Conservation (phyloP, 2,113 vertebrate genomes). For the Pseudopipra pipra region DNA sequence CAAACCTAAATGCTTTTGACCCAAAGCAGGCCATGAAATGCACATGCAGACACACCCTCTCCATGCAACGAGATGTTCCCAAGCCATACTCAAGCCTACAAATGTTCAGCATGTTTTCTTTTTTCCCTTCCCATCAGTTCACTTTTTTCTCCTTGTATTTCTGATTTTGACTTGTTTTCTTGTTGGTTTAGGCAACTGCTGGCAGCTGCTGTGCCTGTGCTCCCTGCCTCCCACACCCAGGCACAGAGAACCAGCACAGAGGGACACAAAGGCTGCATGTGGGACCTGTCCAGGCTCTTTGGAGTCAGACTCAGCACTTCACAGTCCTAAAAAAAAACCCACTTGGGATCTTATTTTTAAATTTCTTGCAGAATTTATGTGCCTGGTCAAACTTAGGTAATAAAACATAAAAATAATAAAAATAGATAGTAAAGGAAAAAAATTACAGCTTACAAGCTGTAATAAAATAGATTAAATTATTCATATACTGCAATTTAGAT, state of each 20-base stretch:
- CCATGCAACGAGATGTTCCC: not conserved
- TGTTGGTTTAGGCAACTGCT: not conserved
- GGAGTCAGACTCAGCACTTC: not conserved
- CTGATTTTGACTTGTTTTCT: not conserved
- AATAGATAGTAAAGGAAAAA: not conserved
- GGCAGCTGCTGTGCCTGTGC: not conserved
- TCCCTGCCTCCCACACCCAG: slow-evolving; percentile 34
- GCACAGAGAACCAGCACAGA: too few species aligned
- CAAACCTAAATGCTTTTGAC: not conserved
- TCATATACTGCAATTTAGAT: not conserved
- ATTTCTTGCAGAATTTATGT: not conserved
- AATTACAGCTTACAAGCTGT: not conserved
- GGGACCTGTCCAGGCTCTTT: not conserved
- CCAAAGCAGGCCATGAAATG: not conserved
- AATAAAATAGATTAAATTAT: not conserved
- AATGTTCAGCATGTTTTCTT: not conserved
- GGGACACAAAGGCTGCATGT: not conserved
- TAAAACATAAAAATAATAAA: not conserved
- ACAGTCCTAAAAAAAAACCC: not conserved
- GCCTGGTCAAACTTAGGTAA: not conserved
- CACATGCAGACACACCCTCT: not conserved
- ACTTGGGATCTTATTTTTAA: not conserved
- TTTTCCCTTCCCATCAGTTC: not conserved
- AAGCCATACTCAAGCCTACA: not conserved
- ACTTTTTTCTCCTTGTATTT: not conserved